phyloP scores from a whole-genome alignment of 2,888 invertebrate genomes.

The Drosophila heteroneura region DNA sequence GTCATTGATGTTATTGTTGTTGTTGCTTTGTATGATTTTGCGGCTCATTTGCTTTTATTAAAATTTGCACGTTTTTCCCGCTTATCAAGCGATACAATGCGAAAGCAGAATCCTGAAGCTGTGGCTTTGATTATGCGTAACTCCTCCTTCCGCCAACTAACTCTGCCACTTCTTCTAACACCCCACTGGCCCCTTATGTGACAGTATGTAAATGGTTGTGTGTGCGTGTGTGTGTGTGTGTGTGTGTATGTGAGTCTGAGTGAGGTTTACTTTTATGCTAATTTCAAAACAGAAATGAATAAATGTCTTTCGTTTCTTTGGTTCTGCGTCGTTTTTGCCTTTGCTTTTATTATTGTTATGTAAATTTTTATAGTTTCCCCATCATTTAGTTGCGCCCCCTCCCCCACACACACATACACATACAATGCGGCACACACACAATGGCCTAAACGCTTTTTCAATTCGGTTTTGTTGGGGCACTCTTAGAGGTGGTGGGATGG shows the following conservation, averaged over 20 bases:
- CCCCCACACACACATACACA: slow-evolving; percentile 7
- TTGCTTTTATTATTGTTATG: slow-evolving; percentile 77
- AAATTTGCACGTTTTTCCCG: slow-evolving; percentile 77
- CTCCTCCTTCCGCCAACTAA: not conserved
- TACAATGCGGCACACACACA: slow-evolving; percentile 15
- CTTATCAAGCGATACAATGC: slow-evolving; percentile 63
- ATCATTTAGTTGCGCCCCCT: slow-evolving; percentile 66
- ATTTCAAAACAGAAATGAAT: slow-evolving; percentile 75
- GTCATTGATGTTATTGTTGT: slow-evolving; percentile 7
- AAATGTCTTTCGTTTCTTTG: slow-evolving; percentile 69
- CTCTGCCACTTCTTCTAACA: not conserved
- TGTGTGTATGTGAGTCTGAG: slow-evolving; percentile 22
- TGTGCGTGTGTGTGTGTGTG: slow-evolving; percentile 26
- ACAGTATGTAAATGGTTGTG: slow-evolving; percentile 22
- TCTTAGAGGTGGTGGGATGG: slow-evolving; percentile 1
- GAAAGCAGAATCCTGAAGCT: slow-evolving; percentile 40
- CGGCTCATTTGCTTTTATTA: slow-evolving; percentile 79
- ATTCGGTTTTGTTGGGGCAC: slow-evolving; percentile 52
- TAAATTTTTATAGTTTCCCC: slow-evolving; percentile 81
- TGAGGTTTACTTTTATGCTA: slow-evolving; percentile 76
- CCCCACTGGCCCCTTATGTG: slow-evolving; percentile 29
- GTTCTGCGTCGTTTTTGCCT: slow-evolving; percentile 44
- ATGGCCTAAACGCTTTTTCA: slow-evolving; percentile 72
- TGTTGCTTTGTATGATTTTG: slow-evolving; percentile 71
- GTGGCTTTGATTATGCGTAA: slow-evolving; percentile 69